Base-by-base conservation (phyloP, 2,113 vertebrate species). In the Gorsachius goisagi region DNA sequence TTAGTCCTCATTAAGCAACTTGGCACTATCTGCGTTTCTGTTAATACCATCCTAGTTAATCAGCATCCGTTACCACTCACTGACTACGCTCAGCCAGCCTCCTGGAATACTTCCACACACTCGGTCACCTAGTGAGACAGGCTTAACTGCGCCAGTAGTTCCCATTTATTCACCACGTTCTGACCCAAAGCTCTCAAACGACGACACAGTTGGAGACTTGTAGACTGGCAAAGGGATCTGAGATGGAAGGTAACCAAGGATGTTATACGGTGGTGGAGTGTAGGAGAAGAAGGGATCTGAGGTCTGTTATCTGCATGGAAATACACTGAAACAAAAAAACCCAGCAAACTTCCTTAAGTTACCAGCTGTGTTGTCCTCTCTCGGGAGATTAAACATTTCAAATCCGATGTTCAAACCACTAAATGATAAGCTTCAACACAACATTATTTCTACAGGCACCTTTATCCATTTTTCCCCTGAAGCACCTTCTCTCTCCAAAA, bases 11-110 rank as follows among this genome's bases (percentile, higher is more conserved):
- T 95, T 96, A 96, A 90, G 90, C 79, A 82, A 73, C 73, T 71
- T 85, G 93, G 83, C 76, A 52, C 83, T 71, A 73, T 73, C 73
- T 67, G 56, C 47, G 62, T 74, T 95, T 79, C 76, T 82, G 80
- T 84, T 95, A 95, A 89, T 89, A 87, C 76, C 66, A 76, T 59
- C 55, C 80, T 39, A 94, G 76, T 90, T 94, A 78, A 93, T 93
- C 88, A 89, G 90, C 83, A 90, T 60, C 62, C 14, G 30, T 90
- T 90, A 90, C 69, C 41, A 71, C 37, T 93, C 88, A 56, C 66
- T 94, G 90, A 85, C 88, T 83, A 90, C 1, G 7, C 58, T 87
- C 81, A 83, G 74, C 24, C 73, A 94, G 58, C 66, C 52, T 89
- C 62, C 88, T 67, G 80, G 83, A 96, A 94, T 64, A 69, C 35